Evolutionary conservation across 2,113 vertebrate species (phyloP).

Genomic region (Deroptyus accipitrinus): DNA sequence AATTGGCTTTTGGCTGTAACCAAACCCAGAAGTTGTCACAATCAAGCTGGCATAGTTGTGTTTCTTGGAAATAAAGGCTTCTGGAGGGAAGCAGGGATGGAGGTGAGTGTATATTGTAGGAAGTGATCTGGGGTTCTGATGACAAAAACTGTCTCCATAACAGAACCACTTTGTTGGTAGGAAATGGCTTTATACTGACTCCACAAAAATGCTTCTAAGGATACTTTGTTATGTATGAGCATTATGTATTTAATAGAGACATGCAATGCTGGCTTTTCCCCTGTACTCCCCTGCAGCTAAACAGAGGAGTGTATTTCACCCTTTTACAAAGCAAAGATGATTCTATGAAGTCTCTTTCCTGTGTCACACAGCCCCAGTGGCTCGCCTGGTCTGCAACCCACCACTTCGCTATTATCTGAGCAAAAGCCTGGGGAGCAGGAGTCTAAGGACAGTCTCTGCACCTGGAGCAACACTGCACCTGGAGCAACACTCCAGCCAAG

Average conservation of each 20-base stretch:
- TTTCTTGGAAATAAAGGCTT: neutral
- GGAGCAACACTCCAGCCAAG: neutral
- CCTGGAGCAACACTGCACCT: neutral
- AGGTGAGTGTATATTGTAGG: neutral
- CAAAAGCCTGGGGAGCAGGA: neutral
- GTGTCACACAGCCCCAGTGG: neutral
- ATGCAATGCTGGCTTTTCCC: neutral
- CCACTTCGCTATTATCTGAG: neutral
- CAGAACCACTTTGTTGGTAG: neutral
- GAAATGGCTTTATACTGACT: neutral
- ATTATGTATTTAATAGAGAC: neutral
- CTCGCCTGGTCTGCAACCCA: neutral
- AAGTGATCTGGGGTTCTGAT: neutral
- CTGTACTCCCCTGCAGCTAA: neutral
- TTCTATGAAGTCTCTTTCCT: neutral
- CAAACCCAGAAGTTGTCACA: neutral
- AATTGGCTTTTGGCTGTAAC: neutral
- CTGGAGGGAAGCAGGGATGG: neutral
- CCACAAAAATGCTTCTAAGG: neutral
- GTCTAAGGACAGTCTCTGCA: neutral
- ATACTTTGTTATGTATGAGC: neutral
- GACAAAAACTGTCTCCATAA: neutral
- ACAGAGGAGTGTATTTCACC: neutral
- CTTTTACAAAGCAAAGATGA: neutral
- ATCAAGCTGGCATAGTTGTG: neutral